Evolutionary conservation across 2,797 vertebrate species (phyloP), one percentile per base, ranked within the genome.

Genomic region (Peromyscus attwateri): DNA sequence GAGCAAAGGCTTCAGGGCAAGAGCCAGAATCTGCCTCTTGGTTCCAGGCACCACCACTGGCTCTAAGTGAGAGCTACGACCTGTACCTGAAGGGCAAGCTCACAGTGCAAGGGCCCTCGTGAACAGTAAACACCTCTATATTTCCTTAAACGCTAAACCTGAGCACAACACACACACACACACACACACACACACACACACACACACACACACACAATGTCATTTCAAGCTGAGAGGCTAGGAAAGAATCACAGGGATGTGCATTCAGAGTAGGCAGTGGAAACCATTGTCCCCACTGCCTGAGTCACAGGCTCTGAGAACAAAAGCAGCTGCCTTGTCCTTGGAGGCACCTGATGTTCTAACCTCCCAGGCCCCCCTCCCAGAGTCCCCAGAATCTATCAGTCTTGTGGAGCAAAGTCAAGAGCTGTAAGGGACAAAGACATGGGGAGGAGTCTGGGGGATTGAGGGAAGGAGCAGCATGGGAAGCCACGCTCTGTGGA

Each of bases 71-170:
- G 34, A 82, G 21, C 52, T 23, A 49, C 10, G 17, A 73, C 73
- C 60, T 43, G 55, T 16, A 0, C n/a, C 40, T 82, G 23, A 27
- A 82, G 16, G 43, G 14, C 7, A n/a, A 9, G 34, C n/a, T 83
- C 57, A 68, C 29, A 8, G 37, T 66, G 4, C 27, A 55, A 87
- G 49, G 60, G 17, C 40, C 49, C 31, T 19, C 34, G 3, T 31
- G 34, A 17, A 82, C 49, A 75, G 68, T 77, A 49, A 34, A 49
- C 80, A 66, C 1, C 13, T 62, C 83, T 23, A 5, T 64, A 49
- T 75, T 79, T 94, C 87, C 73, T 82, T 80, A 87, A 87, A 43
- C 31, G 73, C 34, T 29, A 81, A 55, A 88, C 46, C 16, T 75
- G 31, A 68, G 8, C 82, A 91, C 68, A 66, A 64, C 62, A 77